phyloP scores from a whole-genome alignment of 2,113 vertebrate genomes.

The Microcebus tavaratra region DNA sequence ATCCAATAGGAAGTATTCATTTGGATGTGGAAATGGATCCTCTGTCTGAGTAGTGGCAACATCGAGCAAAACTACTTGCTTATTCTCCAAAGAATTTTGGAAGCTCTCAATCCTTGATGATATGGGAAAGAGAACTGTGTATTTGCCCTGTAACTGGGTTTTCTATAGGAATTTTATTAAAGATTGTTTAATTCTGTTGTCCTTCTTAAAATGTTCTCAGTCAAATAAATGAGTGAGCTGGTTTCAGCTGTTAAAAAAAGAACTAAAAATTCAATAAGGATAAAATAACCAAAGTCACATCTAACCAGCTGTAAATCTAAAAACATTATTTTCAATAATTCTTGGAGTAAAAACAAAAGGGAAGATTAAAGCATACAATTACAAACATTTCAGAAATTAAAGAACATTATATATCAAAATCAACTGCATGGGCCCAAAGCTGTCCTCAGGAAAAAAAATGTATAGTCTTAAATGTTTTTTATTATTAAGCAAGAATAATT shows the following conservation, averaged over 20 bases:
- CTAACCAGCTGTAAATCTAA: background rate
- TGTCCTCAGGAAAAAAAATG: background rate
- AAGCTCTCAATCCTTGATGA: slow-evolving; percentile 78
- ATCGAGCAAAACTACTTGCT: slow-evolving; percentile 82
- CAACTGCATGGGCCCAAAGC: background rate
- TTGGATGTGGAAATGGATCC: slow-evolving; percentile 76
- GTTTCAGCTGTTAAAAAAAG: slow-evolving; percentile 19
- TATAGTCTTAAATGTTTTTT: background rate
- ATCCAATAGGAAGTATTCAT: slow-evolving; percentile 87
- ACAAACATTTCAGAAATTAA: background rate
- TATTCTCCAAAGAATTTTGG: slow-evolving; percentile 82
- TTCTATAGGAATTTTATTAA: slow-evolving; percentile 86
- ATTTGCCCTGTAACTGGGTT: slow-evolving; percentile 83
- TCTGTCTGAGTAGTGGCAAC: slow-evolving; percentile 74
- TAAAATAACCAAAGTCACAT: background rate
- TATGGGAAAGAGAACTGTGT: slow-evolving; percentile 77
- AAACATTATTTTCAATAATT: background rate
- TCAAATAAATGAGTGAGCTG: slow-evolving; percentile 73
- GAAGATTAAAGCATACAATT: background rate
- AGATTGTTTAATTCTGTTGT: slow-evolving; percentile 85
- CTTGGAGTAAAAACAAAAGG: background rate
- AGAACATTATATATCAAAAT: background rate
- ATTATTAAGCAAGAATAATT: background rate
- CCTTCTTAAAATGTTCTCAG: slow-evolving; percentile 65
- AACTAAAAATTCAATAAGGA: background rate